Evolutionary conservation across 2,888 invertebrate genomes (phyloP).

Genomic region (Tholera decimalis): DNA sequence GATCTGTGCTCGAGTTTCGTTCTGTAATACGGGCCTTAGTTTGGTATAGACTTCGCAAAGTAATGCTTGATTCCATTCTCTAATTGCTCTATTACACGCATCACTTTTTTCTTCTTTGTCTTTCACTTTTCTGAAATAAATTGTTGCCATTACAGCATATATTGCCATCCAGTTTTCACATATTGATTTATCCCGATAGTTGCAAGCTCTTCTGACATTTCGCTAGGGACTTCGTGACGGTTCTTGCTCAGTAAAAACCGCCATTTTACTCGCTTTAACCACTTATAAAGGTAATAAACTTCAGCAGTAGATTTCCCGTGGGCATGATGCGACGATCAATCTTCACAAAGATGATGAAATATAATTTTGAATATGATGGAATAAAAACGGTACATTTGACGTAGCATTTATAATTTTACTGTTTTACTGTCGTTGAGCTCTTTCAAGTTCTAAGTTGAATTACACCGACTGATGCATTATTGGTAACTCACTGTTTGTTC

Average conservation of each 20-base stretch:
- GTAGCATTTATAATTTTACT: too few species aligned
- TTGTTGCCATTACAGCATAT: too few species aligned
- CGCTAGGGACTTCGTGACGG: constrained; percentile 17
- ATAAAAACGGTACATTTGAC: not conserved
- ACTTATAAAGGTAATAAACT: constrained; percentile 48
- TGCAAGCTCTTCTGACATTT: constrained; percentile 18
- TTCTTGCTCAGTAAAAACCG: constrained; percentile 34
- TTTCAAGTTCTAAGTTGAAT: too few species aligned
- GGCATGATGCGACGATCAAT: constrained; percentile 32
- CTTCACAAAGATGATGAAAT: constrained; percentile 23
- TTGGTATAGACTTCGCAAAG: too few species aligned
- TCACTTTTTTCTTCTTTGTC: too few species aligned
- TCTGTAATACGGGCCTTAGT: too few species aligned
- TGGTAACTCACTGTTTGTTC: too few species aligned
- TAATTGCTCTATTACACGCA: too few species aligned
- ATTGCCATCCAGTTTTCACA: not conserved
- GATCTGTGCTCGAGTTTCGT: too few species aligned
- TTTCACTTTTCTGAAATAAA: not conserved
- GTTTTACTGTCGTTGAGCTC: too few species aligned
- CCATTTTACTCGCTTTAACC: constrained; percentile 22
- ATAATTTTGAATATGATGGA: constrained; percentile 1
- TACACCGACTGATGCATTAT: too few species aligned
- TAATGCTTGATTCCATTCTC: too few species aligned
- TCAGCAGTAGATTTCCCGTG: constrained; percentile 51
- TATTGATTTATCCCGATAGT: not conserved